Percentiles rank a stretch among this genome's conserved stretches.
Evolutionary conservation across 2,888 invertebrate genomes (phyloP).

Genomic region (Apodemia hepburni): DNA sequence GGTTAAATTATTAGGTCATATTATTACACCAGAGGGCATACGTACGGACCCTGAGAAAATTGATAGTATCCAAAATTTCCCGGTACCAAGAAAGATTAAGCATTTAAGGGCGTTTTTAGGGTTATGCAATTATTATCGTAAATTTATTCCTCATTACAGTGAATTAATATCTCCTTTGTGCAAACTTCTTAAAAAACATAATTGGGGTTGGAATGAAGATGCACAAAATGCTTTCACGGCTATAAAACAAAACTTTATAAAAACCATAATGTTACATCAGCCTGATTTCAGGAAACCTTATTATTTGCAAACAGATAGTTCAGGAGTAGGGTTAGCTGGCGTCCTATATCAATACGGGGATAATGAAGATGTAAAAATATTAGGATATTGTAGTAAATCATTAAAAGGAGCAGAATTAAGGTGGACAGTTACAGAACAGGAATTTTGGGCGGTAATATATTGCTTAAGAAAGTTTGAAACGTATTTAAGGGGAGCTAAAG

Average conservation of each 20-base stretch:
- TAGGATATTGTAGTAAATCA: slow-evolving; percentile 32
- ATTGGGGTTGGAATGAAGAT: slow-evolving; percentile 27
- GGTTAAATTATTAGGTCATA: slow-evolving; percentile 31
- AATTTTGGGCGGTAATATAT: slow-evolving; percentile 33
- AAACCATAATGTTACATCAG: slow-evolving; percentile 24
- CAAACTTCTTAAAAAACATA: slow-evolving; percentile 30
- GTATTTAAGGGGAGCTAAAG: slow-evolving; percentile 32
- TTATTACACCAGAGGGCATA: slow-evolving; percentile 29
- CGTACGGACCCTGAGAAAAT: slow-evolving; percentile 27
- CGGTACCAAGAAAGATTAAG: slow-evolving; percentile 31
- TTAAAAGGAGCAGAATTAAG: slow-evolving; percentile 28
- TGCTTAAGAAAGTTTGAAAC: slow-evolving; percentile 35
- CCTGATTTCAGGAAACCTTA: slow-evolving; percentile 25
- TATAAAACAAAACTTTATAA: slow-evolving; percentile 29
- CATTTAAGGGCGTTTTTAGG: slow-evolving; percentile 35
- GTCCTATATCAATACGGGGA: slow-evolving; percentile 31
- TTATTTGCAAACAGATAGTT: slow-evolving; percentile 34
- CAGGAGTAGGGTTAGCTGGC: slow-evolving; percentile 30
- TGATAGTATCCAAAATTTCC: slow-evolving; percentile 30
- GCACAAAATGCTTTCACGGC: slow-evolving; percentile 30
- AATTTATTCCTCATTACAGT: slow-evolving; percentile 32
- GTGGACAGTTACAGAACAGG: slow-evolving; percentile 36
- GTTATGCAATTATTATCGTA: slow-evolving; percentile 34
- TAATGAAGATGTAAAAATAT: slow-evolving; percentile 21
- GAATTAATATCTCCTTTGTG: slow-evolving; percentile 26